Evolutionary conservation across 2,888 invertebrate genomes (phyloP).

Genomic region (Notodromas monacha): DNA sequence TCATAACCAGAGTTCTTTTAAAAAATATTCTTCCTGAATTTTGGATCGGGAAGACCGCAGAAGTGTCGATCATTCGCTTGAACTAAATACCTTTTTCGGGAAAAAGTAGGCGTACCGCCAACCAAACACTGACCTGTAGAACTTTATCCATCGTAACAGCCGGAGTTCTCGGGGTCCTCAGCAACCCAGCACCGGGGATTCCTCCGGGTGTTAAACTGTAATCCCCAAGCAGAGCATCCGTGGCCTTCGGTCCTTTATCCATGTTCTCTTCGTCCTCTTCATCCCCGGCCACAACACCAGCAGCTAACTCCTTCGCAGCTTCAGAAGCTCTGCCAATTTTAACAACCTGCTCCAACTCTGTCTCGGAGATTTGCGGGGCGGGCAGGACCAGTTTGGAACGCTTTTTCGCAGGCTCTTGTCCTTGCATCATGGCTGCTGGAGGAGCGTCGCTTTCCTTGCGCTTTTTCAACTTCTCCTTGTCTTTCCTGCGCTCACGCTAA

Average conservation of each 20-base stretch:
- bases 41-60: too few species aligned
- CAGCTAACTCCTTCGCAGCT: conserved; percentile 27
- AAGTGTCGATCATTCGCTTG: too few species aligned
- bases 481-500: conserved; percentile 59
- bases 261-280: conserved; percentile 40
- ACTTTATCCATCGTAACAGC: conserved; percentile 43
- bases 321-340: conserved; percentile 38
- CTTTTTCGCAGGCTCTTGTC: conserved; percentile 60
- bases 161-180: conserved; percentile 44
- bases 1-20: too few species aligned
- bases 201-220: conserved; percentile 42
- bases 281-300: too few species aligned
- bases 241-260: conserved; percentile 30
- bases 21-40: too few species aligned
- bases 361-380: conserved; percentile 79
- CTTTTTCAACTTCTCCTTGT: conserved; percentile 75
- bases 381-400: conserved; percentile 83
- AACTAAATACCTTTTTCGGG: too few species aligned
- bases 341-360: conserved; percentile 59
- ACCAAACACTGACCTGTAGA: conserved; percentile 17
- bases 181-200: conserved; percentile 24
- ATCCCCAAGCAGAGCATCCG: conserved; percentile 59
- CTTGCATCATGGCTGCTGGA: conserved; percentile 53
- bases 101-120: too few species aligned
- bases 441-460: conserved; percentile 73